Evolutionary conservation across 2,888 invertebrate species (phyloP), one percentile per base, ranked within the genome.

Genomic region (Chymomyza procnemis): DNA sequence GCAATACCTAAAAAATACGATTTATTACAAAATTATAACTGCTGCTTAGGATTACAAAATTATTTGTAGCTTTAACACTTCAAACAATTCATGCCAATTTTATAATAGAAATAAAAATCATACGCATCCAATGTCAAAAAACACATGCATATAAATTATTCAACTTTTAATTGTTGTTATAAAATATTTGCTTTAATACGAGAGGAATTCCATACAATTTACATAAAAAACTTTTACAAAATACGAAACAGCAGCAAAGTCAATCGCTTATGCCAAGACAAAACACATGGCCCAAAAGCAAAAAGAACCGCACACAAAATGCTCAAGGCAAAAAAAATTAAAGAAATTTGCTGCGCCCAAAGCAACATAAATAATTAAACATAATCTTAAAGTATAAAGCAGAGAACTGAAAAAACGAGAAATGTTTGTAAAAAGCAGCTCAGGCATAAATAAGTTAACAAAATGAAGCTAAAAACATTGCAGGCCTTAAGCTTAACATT

Each of bases 401-500:
- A 41, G 70, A 48, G 26, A 56, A 69, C 41, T 55, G 18, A 26
- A 34, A 26, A 19, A n/a, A 50, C 22, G 6, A 3, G 4, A 19
- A 62, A 56, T 60, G 12, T 5, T 4, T 19, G 50, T 2, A 50
- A 21, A 64, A 18, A 47, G 4, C 63, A 63, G 22, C 48, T 54
- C 4, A 54, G 60, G 58, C 47, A 18, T 26, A 19, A 47, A 30
- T 1, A 26, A 54, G 22, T 18, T 21, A 21, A 47, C 30, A 52
- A 61, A 47, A 68, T 67, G 76, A 73, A 66, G 80, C 65, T 80
- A 76, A 79, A 73, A 78, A 75, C 67, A 57, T 66, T 85, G 66
- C 76, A 73, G 71, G 73, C 88, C 66, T 75, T 88, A 63, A 76
- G 78, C 68, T 68, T 73, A 64, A 72, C 73, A 50, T 88, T 88